Evolutionary conservation across 30 jellyfish, hydroid and myxozoan genomes (phyloP).

Genomic region (Clytia hemisphaerica): DNA sequence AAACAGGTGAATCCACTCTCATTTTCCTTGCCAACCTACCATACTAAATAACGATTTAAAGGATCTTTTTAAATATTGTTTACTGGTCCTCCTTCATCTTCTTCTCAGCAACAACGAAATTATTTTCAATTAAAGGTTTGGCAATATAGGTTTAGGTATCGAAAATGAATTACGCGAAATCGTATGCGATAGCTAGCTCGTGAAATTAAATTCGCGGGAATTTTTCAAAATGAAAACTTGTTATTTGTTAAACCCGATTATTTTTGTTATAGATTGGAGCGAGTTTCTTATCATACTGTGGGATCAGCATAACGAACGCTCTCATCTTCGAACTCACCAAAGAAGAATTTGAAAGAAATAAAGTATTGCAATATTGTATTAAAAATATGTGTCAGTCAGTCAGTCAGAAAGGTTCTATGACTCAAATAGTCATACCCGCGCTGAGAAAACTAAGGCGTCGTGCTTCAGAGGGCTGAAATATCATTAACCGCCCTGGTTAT

Average conservation of each 20-base stretch:
- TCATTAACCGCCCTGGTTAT: too few species aligned
- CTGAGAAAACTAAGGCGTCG: too few species aligned
- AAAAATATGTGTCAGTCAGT: too few species aligned
- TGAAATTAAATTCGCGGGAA: too few species aligned
- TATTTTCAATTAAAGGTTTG: background rate
- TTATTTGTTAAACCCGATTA: background rate
- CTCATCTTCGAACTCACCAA: slow-evolving; percentile 51
- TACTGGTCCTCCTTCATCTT: background rate
- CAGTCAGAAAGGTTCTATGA: too few species aligned
- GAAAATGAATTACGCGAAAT: too few species aligned
- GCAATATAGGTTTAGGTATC: too few species aligned
- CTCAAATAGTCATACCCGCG: too few species aligned
- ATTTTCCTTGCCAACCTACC: background rate
- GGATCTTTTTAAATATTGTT: background rate
- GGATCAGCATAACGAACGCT: slow-evolving; percentile 70
- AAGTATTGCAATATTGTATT: too few species aligned
- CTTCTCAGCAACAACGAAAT: background rate
- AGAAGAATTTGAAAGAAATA: slow-evolving; percentile 88
- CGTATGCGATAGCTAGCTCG: too few species aligned
- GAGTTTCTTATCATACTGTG: slow-evolving; percentile 70
- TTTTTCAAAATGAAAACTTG: background rate
- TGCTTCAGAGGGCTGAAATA: too few species aligned
- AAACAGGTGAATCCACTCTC: slow-evolving; percentile 21
- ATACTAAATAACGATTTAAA: background rate
- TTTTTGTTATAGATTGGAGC: slow-evolving; percentile 45